Evolutionary conservation across 37 sponge, comb jelly and placozoan species (phyloP).

Genomic region (Chondrilla cf. caribensis): DNA sequence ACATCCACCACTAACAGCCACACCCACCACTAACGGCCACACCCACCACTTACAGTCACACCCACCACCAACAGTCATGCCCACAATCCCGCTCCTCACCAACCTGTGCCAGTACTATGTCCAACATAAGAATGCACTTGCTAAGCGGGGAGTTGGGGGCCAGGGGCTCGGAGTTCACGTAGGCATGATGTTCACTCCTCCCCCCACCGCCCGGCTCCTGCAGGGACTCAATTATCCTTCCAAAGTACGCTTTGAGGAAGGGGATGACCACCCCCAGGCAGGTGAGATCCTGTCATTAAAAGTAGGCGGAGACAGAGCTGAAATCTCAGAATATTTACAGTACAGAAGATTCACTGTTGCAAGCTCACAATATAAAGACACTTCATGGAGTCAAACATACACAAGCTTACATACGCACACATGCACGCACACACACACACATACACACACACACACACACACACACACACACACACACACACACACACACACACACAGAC

Average conservation of each 20-base stretch:
- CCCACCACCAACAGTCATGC: neutral
- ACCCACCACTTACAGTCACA: neutral
- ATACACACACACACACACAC: too few relatives aligned
- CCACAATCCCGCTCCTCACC: too few relatives aligned
- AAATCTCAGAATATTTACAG: too few relatives aligned
- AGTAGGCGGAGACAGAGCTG: neutral
- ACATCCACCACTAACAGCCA: too few relatives aligned
- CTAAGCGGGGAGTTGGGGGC: constrained; percentile 36
- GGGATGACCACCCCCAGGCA: constrained; percentile 34
- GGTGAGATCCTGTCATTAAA: constrained; percentile 42
- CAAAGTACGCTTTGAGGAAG: constrained; percentile 41
- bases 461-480: too few relatives aligned
- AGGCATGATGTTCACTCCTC: neutral
- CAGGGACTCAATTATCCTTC: neutral
- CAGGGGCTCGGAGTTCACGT: neutral
- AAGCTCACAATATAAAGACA: too few relatives aligned
- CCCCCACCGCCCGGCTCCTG: constrained; percentile 34
- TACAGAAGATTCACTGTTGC: too few relatives aligned
- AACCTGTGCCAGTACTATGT: constrained; percentile 61
- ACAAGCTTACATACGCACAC: too few relatives aligned
- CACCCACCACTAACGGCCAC: too few relatives aligned
- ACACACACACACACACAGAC: too few relatives aligned
- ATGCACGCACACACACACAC: too few relatives aligned
- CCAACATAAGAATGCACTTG: constrained; percentile 65
- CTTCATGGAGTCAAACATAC: too few relatives aligned